phyloP scores from a whole-genome alignment of 2,113 vertebrate species.

The Delphinapterus leucas region DNA sequence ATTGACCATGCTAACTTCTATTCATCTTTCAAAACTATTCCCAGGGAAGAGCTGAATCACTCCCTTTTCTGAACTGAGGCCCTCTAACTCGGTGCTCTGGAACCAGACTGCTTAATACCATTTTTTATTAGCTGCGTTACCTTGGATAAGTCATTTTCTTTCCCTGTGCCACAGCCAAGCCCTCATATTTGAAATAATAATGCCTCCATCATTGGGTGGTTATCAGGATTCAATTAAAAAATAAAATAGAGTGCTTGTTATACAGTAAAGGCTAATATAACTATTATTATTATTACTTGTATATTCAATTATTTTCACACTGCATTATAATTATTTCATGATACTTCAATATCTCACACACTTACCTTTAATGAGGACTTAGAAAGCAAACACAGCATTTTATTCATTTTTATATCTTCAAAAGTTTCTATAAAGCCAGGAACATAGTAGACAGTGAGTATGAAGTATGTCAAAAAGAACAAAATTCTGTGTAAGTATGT shows the following conservation, averaged over 20 bases:
- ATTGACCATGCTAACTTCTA: neutral
- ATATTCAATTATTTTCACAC: neutral
- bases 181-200: neutral
- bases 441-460: neutral
- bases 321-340: neutral
- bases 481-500: neutral
- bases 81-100: neutral
- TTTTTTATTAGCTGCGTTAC: neutral
- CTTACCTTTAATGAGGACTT: neutral
- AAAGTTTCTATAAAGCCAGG: neutral
- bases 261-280: neutral
- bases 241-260: neutral
- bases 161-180: neutral
- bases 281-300: neutral
- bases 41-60: neutral
- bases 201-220: neutral
- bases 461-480: neutral
- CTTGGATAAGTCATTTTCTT: neutral
- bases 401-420: neutral
- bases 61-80: neutral
- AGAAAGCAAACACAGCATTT: neutral
- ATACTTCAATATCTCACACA: neutral
- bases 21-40: neutral
- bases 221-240: constrained; percentile 9
- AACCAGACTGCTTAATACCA: neutral